Conservation (phyloP, 2,797 vertebrate species). For the Holocentrus rufus region DNA sequence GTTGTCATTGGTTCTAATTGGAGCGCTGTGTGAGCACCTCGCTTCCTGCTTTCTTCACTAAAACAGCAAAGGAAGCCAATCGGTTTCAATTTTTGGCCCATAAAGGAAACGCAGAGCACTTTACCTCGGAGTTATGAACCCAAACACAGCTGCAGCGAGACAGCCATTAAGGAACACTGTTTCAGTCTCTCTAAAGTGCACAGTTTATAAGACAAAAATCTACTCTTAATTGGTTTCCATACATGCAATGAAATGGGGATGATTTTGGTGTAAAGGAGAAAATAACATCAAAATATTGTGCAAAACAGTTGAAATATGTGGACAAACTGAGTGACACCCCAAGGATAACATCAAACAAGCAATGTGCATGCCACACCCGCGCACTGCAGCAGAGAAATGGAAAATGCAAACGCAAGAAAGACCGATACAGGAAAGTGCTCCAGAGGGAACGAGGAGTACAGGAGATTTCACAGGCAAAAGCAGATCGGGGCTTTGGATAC, state of each 20-base stretch:
- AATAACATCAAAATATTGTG: background rate
- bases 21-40: slow-evolving; percentile 27
- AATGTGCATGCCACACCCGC: background rate
- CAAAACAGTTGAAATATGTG: background rate
- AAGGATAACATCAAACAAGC: background rate
- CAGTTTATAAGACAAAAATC: background rate
- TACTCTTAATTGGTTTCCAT: slow-evolving; percentile 4
- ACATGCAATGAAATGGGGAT: slow-evolving; percentile 9
- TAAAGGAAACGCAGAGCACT: slow-evolving; percentile 22
- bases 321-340: background rate
- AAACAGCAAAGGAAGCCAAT: slow-evolving; percentile 33
- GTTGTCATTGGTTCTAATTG: slow-evolving; percentile 43
- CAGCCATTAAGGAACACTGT: slow-evolving; percentile 25
- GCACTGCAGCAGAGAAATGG: background rate
- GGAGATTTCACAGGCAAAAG: slow-evolving; percentile 1
- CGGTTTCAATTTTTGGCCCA: slow-evolving; percentile 35
- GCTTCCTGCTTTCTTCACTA: slow-evolving; percentile 32
- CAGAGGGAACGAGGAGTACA: background rate
- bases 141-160: slow-evolving; percentile 31
- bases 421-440: background rate
- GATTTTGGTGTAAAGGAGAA: background rate
- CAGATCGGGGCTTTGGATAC: slow-evolving; percentile 60
- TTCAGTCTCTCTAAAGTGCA: slow-evolving; percentile 12
- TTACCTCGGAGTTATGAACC: slow-evolving; percentile 7
- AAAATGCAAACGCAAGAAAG: background rate